These are phyloP conservation scores for Agonopterix arenella DNA, from an alignment of 2,888 invertebrate species.

Conservation along the genomic window DNA sequence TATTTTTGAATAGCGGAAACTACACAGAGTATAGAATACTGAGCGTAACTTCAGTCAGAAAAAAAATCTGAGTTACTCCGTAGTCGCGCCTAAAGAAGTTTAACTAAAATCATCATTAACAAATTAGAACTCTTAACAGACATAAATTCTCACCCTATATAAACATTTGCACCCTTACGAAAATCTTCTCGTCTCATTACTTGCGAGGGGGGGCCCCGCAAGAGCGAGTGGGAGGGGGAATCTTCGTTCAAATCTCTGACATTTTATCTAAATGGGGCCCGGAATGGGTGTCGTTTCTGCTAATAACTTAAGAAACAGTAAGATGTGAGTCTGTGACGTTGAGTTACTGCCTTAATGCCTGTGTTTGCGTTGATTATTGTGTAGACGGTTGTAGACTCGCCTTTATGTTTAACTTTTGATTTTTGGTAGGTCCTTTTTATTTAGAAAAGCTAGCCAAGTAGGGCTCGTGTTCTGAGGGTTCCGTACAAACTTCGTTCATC, in stretches of 20 bases:
- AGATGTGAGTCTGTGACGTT: constrained; percentile 53
- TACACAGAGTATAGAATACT: too few species aligned
- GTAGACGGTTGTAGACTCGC: too few species aligned
- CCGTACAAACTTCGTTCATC: too few species aligned
- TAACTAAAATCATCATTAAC: constrained; percentile 5
- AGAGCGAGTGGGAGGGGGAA: constrained; percentile 30
- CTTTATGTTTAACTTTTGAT: neutral
- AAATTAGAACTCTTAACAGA: constrained; percentile 8
- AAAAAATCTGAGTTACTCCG: too few species aligned
- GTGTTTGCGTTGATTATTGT: too few species aligned
- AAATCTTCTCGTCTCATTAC: constrained; percentile 76
- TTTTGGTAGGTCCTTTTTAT: too few species aligned
- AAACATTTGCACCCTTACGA: constrained; percentile 69
- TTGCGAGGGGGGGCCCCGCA: constrained; percentile 22
- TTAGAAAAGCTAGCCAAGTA: too few species aligned
- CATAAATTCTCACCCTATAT: constrained; percentile 72
- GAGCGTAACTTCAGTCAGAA: too few species aligned
- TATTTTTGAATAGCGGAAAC: too few species aligned
- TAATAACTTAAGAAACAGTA: constrained; percentile 74
- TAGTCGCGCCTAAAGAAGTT: too few species aligned
- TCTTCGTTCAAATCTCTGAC: constrained; percentile 75
- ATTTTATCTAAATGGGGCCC: constrained; percentile 76
- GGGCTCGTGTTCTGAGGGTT: too few species aligned
- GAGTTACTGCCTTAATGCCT: neutral
- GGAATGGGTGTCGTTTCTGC: constrained; percentile 68